These are phyloP conservation scores for Eupithecia inturbata DNA, from an alignment of 2,888 invertebrate genomes.

Conservation along the genomic window DNA sequence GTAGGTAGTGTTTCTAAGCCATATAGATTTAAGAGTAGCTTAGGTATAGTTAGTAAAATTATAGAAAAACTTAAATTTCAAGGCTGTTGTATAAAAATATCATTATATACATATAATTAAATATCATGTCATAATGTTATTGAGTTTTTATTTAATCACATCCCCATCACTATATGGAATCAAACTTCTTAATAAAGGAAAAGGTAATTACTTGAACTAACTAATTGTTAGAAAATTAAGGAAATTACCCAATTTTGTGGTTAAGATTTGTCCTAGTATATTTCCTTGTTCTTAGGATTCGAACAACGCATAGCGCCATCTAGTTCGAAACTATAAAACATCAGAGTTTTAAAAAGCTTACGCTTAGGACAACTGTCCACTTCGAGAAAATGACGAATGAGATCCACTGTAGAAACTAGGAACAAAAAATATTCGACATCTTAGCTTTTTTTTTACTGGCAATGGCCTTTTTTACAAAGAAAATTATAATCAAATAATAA, in stretches of 20 bases:
- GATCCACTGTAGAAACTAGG: neutral
- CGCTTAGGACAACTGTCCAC: neutral
- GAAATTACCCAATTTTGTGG: neutral
- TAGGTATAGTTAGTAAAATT: neutral
- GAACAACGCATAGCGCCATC: neutral
- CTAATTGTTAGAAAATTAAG: neutral
- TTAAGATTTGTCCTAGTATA: neutral
- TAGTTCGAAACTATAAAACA: neutral
- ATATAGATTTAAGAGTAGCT: conserved; percentile 28
- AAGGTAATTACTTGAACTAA: neutral
- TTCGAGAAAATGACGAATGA: neutral
- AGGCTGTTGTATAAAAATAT: conserved; percentile 19
- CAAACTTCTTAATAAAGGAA: neutral
- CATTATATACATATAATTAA: conserved; percentile 14
- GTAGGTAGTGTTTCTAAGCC: conserved; percentile 21
- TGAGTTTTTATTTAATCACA: neutral
- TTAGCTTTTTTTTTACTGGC: no score
- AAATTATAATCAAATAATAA: no score
- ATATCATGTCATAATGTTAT: neutral
- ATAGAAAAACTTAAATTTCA: neutral
- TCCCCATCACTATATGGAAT: neutral
- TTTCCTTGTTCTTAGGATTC: neutral
- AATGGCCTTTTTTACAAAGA: no score
- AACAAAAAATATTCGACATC: neutral
- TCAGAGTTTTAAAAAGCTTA: neutral